Evolutionary conservation across 2,888 invertebrate species (phyloP), one percentile per base, ranked within the genome.

Genomic region (Pyrrhosoma nymphula): DNA sequence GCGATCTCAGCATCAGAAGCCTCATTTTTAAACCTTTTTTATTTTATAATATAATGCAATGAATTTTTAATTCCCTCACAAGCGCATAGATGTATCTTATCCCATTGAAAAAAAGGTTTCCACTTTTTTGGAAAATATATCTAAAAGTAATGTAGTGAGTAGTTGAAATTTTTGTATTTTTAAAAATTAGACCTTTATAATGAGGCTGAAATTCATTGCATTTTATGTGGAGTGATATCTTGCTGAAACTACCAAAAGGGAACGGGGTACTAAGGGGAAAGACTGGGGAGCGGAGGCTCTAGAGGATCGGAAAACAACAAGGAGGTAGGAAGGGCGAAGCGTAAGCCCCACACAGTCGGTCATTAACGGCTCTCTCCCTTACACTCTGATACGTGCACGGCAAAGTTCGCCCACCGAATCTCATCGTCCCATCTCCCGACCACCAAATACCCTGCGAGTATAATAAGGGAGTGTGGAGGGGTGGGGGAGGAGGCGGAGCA

Each of bases 371-470:
- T 26, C 16, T n/a, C 63, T 26, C 26, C 69, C 16, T 60, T 20
- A 16, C 20, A 69, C 26, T n/a, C 69, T 93, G 69, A 63, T 93
- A 93, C 93, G 47, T 69, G 93, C 93, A 93, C 93, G 63, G 91
- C 91, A 69, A 35, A 60, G 90, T 91, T 91, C 91, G 39, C 63
- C 26, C 47, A 47, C 93, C 69, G 47, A 69, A 93, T 93, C 93
- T 93, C 69, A 63, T 69, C 75, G 69, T 75, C 93, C 93, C 93
- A 93, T 93, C 93, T 93, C 93, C 35, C 35, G 47, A 47, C 47
- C n/a, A 47, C 56, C 89, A 16, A 82, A 82, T 82, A 30, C 82
- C 82, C 82, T 14, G 16, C 30, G 82, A 82, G 82, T 82, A 82
- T 82, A 82, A 82, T 82, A 82, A 82, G 82, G 35, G 82, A 26